Conservation (phyloP, 2,888 invertebrate species). For the Merodon equestris region DNA sequence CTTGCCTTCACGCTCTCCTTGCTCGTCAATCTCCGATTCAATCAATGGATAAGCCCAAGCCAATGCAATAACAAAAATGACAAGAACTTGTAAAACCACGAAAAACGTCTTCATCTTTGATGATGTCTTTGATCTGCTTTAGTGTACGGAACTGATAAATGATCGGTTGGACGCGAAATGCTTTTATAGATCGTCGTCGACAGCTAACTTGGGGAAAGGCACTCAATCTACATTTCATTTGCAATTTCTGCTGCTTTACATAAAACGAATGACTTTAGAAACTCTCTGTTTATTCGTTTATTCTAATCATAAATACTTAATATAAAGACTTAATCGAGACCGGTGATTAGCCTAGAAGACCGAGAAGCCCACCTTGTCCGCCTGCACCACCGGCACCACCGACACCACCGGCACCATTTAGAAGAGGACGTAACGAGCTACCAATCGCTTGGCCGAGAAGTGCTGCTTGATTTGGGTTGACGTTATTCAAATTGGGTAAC, state of each 20-base stretch:
- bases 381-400: slow-evolving; percentile 67
- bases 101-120: slow-evolving; percentile 39
- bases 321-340: slow-evolving; percentile 9
- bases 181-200: slow-evolving; percentile 34
- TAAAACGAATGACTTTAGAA: slow-evolving; percentile 8
- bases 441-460: slow-evolving; percentile 62
- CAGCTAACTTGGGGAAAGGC: slow-evolving; percentile 21
- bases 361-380: slow-evolving; percentile 66
- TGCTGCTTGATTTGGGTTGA: slow-evolving; percentile 68
- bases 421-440: slow-evolving; percentile 19
- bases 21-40: background rate
- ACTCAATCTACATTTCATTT: background rate
- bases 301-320: slow-evolving; percentile 48
- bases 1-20: slow-evolving; percentile 25
- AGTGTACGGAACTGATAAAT: slow-evolving; percentile 13
- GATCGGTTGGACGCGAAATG: background rate
- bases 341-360: slow-evolving; percentile 36
- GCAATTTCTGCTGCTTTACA: slow-evolving; percentile 12
- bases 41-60: slow-evolving; percentile 27
- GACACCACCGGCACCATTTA: slow-evolving; percentile 48
- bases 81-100: slow-evolving; percentile 32
- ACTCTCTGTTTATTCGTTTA: slow-evolving; percentile 30
- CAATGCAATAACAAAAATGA: slow-evolving; percentile 11
- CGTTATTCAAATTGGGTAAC: slow-evolving; percentile 36
- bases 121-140: slow-evolving; percentile 26